Conservation (phyloP, 2,113 vertebrate species). For the Phylloscopus trochilus region DNA sequence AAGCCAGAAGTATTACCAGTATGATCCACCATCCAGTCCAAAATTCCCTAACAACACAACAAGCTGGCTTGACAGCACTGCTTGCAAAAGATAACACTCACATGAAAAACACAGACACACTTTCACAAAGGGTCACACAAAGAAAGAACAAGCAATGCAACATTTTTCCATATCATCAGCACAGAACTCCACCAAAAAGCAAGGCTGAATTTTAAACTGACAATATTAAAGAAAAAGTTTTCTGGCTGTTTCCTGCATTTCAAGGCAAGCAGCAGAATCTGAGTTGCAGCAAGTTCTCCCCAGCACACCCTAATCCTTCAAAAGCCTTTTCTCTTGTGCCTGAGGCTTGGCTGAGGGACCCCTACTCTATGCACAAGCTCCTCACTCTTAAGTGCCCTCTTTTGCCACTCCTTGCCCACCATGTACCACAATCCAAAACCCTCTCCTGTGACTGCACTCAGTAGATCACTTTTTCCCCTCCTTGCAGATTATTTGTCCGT, state of each 20-base stretch:
- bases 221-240: background rate
- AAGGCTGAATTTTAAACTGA: background rate
- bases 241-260: background rate
- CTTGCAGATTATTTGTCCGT: background rate
- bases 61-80: background rate
- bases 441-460: background rate
- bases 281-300: background rate
- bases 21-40: background rate
- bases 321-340: background rate
- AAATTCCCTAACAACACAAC: background rate
- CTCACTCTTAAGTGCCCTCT: background rate
- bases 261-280: background rate
- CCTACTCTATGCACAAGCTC: background rate
- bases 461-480: no score
- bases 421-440: background rate
- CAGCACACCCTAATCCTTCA: background rate
- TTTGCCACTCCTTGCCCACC: background rate
- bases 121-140: background rate
- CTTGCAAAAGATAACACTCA: background rate
- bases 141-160: background rate
- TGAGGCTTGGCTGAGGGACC: background rate
- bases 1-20: background rate
- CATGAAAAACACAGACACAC: background rate
- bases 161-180: background rate
- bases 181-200: background rate